Evolutionary conservation across 2,888 invertebrate species (phyloP).

Genomic region (Aplocera efformata): DNA sequence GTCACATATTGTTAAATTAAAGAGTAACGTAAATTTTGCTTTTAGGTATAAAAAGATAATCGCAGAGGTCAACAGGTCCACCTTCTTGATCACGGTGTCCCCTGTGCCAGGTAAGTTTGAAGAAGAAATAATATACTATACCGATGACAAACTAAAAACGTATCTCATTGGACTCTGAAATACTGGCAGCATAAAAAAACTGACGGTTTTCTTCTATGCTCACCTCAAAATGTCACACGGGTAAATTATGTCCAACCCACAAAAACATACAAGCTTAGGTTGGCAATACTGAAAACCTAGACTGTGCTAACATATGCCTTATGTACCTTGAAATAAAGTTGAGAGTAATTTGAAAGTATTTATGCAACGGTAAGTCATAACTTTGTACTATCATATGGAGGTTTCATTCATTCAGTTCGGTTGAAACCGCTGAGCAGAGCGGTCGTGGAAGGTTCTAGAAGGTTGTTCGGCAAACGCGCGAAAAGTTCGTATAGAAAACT

Average conservation of each 20-base stretch:
- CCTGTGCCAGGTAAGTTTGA: too few species aligned
- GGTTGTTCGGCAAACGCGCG: conserved; percentile 12
- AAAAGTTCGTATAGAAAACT: conserved; percentile 24
- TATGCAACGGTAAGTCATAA: background rate
- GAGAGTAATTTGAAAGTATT: background rate
- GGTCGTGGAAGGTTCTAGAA: conserved; percentile 16
- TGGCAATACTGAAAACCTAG: background rate
- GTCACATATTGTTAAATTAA: too few species aligned
- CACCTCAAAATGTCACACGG: conserved; percentile 34
- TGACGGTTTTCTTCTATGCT: conserved; percentile 37
- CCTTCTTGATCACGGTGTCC: too few species aligned
- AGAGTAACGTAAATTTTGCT: too few species aligned
- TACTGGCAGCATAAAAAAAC: conserved; percentile 41
- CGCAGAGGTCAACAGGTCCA: too few species aligned
- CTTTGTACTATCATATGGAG: conserved; percentile 2
- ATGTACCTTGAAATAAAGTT: background rate
- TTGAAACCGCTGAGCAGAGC: conserved; percentile 7
- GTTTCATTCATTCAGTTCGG: conserved; percentile 15
- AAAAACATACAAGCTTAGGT: conserved; percentile 17
- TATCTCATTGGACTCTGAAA: conserved; percentile 6
- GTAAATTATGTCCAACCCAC: conserved; percentile 39
- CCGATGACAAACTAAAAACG: background rate
- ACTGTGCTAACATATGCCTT: background rate
- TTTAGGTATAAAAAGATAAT: too few species aligned
- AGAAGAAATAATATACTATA: too few species aligned